A percentile compares a stretch with the other conserved stretches of the same genome.
phyloP scores from a whole-genome alignment of 2,888 invertebrate genomes.

The Sinohyriopsis cumingii region DNA sequence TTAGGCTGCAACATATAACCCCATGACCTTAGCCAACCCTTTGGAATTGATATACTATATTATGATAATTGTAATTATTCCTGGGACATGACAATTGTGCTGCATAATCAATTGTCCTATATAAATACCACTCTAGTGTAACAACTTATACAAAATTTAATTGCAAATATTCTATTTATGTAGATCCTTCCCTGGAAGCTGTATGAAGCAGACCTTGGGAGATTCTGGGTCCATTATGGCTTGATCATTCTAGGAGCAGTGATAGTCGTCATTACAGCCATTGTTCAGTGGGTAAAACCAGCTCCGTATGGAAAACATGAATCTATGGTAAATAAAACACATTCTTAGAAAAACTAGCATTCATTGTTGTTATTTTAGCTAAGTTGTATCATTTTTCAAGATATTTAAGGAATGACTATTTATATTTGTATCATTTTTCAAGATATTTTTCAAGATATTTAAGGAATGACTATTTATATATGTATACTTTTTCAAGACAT shows the following conservation, averaged over 20 bases:
- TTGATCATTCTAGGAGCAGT: slow-evolving; percentile 52
- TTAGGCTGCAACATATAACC: too few species aligned
- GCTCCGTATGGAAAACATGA: slow-evolving; percentile 62
- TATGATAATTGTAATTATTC: too few species aligned
- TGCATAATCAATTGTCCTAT: too few species aligned
- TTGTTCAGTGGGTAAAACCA: slow-evolving; percentile 50
- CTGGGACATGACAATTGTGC: too few species aligned
- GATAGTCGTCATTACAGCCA: slow-evolving; percentile 47
- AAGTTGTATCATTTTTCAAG: not conserved
- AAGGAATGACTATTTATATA: not conserved
- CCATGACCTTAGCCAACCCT: too few species aligned
- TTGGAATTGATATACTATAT: too few species aligned
- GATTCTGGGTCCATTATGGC: slow-evolving; percentile 58
- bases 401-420: not conserved
- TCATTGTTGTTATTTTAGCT: not conserved
- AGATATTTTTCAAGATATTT: not conserved
- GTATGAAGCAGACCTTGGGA: slow-evolving; percentile 32
- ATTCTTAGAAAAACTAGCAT: not conserved
- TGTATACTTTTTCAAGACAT: not conserved
- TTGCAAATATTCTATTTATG: too few species aligned
- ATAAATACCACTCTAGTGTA: too few species aligned
- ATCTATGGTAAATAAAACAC: slow-evolving; percentile 19
- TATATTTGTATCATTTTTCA: not conserved
- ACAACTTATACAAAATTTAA: too few species aligned
- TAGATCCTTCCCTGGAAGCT: slow-evolving; percentile 48